phyloP scores from a whole-genome alignment of 64 coral and sea anemone genomes.

The Dendronephthya gigantea region DNA sequence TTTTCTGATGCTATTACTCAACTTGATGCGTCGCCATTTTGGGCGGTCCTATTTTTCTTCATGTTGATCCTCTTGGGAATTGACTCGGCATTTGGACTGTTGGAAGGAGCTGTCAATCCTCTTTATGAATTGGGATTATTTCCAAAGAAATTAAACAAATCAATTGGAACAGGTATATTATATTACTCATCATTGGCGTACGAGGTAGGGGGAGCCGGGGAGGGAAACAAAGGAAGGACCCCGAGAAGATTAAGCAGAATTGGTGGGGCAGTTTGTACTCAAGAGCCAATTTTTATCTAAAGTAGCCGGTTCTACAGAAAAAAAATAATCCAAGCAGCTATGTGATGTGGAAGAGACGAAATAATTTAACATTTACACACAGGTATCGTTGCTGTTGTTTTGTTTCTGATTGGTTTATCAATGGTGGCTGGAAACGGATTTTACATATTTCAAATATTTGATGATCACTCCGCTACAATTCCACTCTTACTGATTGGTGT shows the following conservation, averaged over 20 bases:
- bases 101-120: not conserved
- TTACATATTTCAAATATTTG: slow-evolving; percentile 11
- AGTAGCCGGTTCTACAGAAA: too few species aligned
- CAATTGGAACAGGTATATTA: not conserved
- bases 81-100: not conserved
- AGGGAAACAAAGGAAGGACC: too few species aligned
- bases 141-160: not conserved
- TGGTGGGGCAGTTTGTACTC: too few species aligned
- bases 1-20: not conserved
- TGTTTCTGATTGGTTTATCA: not conserved
- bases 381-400: not conserved
- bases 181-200: too few species aligned
- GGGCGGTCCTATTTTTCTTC: not conserved
- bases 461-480: not conserved
- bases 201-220: too few species aligned
- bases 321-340: too few species aligned
- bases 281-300: too few species aligned
- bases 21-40: not conserved
- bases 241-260: too few species aligned
- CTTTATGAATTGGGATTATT: not conserved
- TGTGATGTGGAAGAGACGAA: not conserved
- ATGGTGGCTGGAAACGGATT: slow-evolving; percentile 3
- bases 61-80: not conserved
- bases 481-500: not conserved
- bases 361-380: not conserved